Evolutionary conservation across 2,113 vertebrate species (phyloP), one percentile per base, ranked within the genome.

Genomic region (Corythaeola cristata): DNA sequence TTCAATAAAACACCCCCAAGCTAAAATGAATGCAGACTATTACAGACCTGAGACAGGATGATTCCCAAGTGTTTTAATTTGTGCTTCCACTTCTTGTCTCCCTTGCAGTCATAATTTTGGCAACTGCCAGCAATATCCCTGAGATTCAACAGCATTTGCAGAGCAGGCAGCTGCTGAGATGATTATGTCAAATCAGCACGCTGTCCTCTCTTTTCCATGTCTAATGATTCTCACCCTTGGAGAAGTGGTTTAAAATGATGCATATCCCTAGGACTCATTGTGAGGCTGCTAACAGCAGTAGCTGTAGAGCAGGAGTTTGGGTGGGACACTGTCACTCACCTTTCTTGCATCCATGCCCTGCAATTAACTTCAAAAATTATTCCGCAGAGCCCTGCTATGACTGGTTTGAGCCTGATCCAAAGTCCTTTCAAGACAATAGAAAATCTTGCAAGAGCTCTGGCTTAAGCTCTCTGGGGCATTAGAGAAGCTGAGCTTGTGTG

Each of bases 51-150:
- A 94, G 75, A 88, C 59, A 86, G 66, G 82, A 76, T 39, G 77
- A 95, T 95, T 95, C 96, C 94, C 95, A 85, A 95, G 93, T 94
- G 91, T 92, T 96, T 96, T 92, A 97, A 97, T 97, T 97, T 97
- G 96, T 93, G 95, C 71, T 91, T 96, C 87, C 47, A 90, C 44
- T 96, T 67, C 89, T 95, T 66, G 39, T 90, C 87, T 91, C 47
- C 85, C 87, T 88, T 66, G 71, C 74, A 95, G 91, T 85, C 81
- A 77, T 94, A 81, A 83, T 96, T 96, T 93, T 88, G 82, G 87
- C 91, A 94, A 91, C 49, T 89, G 76, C 78, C 78, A 89, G 91
- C 74, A 93, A 83, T 71, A 88, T 96, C 74, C 84, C 89, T 0
- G 6, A 92, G 59, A 89, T 63, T 89, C 77, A 91, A 68, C 50